These are phyloP conservation scores for Grallaria varia DNA, from an alignment of 2,113 vertebrate genomes.

Conservation along the genomic window DNA sequence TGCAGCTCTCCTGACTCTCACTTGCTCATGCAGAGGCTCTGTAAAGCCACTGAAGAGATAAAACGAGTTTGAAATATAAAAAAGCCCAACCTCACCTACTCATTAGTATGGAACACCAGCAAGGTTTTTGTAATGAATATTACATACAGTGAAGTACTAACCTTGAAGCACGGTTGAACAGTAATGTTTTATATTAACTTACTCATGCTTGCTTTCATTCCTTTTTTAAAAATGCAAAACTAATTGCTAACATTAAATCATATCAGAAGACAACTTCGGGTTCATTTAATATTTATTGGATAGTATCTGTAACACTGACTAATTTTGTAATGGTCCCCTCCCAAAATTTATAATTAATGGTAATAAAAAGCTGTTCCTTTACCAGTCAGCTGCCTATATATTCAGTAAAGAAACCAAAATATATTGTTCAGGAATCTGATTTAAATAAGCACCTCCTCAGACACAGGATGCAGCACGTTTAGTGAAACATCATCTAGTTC, in stretches of 20 bases:
- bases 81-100: not conserved
- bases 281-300: conserved; percentile 60
- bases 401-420: not conserved
- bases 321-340: conserved; percentile 33
- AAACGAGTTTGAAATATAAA: conserved; percentile 28
- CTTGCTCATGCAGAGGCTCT: not conserved
- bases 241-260: conserved; percentile 50
- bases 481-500: not conserved
- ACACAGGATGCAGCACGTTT: accelerated
- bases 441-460: not conserved
- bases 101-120: conserved; percentile 45
- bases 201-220: conserved; percentile 49
- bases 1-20: not conserved
- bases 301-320: conserved; percentile 16
- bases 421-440: not conserved
- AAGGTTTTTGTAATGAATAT: conserved; percentile 40
- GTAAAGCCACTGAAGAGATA: not conserved
- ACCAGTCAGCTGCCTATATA: not conserved
- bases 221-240: conserved; percentile 49
- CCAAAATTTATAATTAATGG: conserved; percentile 35
- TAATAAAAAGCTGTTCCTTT: not conserved
- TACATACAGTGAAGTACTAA: conserved; percentile 29
- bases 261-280: conserved; percentile 47
- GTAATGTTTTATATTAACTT: conserved; percentile 41
- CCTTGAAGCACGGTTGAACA: conserved; percentile 40